Conservation (phyloP, 1,140 invertebrate species). For the Heliconius hermathena region DNA sequence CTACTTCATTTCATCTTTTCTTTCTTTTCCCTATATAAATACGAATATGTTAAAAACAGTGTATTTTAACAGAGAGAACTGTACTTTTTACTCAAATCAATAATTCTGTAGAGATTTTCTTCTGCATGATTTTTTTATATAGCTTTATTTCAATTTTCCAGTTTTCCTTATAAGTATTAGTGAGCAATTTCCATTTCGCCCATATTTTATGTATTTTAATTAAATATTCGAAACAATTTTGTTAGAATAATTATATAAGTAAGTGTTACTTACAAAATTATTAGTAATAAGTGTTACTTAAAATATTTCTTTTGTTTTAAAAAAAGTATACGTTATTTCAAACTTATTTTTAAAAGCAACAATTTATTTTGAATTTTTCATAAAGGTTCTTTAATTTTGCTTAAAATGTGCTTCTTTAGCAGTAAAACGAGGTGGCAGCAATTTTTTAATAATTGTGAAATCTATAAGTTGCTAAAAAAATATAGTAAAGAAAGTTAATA, state of each 20-base stretch:
- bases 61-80: background rate
- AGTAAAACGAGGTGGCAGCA: conserved; percentile 26
- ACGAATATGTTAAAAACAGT: background rate
- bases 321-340: conserved; percentile 42
- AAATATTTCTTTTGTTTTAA: background rate
- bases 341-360: conserved; percentile 21
- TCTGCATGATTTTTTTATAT: background rate
- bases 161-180: background rate
- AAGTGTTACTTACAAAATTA: too few relatives aligned
- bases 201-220: background rate
- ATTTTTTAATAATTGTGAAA: conserved; percentile 13
- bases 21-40: background rate
- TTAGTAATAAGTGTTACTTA: too few relatives aligned
- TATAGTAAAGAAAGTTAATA: background rate
- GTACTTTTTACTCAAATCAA: background rate
- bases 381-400: conserved; percentile 4
- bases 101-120: background rate
- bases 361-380: conserved; percentile 13
- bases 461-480: too few relatives aligned
- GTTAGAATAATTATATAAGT: background rate
- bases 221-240: background rate
- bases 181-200: background rate
- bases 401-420: conserved; percentile 32
- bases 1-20: background rate
- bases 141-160: background rate